Conservation (phyloP, 2,888 invertebrate genomes). For the Tipula vernalis region DNA sequence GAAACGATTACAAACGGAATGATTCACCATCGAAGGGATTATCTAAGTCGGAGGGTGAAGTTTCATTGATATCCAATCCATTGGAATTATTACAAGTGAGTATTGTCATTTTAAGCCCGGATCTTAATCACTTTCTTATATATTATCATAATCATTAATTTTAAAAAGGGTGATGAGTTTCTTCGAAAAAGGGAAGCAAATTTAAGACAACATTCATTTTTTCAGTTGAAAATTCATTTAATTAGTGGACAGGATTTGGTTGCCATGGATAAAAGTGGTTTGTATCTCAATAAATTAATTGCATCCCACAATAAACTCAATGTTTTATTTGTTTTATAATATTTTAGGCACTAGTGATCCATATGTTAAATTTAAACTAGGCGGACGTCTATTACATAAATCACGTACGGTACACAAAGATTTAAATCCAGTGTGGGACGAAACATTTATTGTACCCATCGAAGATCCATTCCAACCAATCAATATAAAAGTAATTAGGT, state of each 20-base stretch:
- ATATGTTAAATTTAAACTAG: constrained; percentile 90
- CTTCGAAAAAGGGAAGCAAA: constrained; percentile 57
- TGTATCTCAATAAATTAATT: not conserved
- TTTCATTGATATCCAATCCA: constrained; percentile 8
- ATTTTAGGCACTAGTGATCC: constrained; percentile 85
- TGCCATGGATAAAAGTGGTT: constrained; percentile 91
- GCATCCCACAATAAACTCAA: not conserved
- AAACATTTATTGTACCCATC: constrained; percentile 81
- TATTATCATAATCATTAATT: not conserved
- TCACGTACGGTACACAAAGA: constrained; percentile 89
- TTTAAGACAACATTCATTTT: constrained; percentile 78
- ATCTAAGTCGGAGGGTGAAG: not conserved
- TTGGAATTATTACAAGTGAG: constrained; percentile 16
- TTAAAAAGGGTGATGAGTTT: constrained; percentile 49
- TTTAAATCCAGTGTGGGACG: constrained; percentile 97
- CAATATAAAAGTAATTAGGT: constrained; percentile 58
- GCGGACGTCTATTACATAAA: constrained; percentile 79
- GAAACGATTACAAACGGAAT: not conserved
- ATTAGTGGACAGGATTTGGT: constrained; percentile 79
- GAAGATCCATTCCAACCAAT: constrained; percentile 83
- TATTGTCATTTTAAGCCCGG: not conserved
- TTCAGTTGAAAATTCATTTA: constrained; percentile 79
- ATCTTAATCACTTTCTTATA: not conserved
- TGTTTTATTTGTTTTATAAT: not conserved
- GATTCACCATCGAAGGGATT: constrained; percentile 6